Base-by-base conservation (phyloP, 2,797 vertebrate genomes). In the Tympanoctomys barrerae region DNA sequence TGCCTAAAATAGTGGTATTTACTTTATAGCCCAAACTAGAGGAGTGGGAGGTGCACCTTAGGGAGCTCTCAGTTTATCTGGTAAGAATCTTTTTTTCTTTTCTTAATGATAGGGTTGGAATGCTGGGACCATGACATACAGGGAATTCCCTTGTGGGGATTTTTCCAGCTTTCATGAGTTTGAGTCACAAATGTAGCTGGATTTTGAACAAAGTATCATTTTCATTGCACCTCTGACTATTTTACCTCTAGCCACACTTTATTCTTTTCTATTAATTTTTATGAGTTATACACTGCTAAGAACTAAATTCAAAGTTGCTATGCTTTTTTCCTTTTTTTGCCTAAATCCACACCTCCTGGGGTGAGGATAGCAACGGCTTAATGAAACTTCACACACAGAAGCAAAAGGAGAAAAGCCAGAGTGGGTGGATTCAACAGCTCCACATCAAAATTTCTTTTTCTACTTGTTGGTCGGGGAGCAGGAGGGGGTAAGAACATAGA, bases 311-410 rank as follows among this genome's bases (percentile, higher is more conserved):
- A 94, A 94, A 88, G 70, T 83, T 90, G 31, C 94, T 84, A 1
- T 73, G 57, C 66, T 54, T 88, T 42, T 54, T 87, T n/a, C 52
- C n/a, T n/a, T 54, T 82, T 18, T 73, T 70, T 18, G 33, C 14
- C 26, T 91, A 87, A 96, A 90, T 93, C 54, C 75, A 94, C 85
- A 86, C 36, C 77, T 90, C 57, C 85, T 61, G 59, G 31, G 2
- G 64, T 3, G 64, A 79, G 89, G 92, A 75, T 64, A 92, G 73
- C 91, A 94, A 89, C 71, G 89, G 80, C 84, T 96, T 97, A 96
- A 95, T 89, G 89, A 97, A 97, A 83, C 83, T 84, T 19, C 36
- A 90, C 93, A 85, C 0, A 0, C 85, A 95, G 61, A 87, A 59
- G 81, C 83, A 86, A 89, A 71, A 86, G 75, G 79, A 83, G 73